These are phyloP conservation scores for Canis aureus DNA, from an alignment of 2,113 vertebrate species.

Conservation along the genomic window DNA sequence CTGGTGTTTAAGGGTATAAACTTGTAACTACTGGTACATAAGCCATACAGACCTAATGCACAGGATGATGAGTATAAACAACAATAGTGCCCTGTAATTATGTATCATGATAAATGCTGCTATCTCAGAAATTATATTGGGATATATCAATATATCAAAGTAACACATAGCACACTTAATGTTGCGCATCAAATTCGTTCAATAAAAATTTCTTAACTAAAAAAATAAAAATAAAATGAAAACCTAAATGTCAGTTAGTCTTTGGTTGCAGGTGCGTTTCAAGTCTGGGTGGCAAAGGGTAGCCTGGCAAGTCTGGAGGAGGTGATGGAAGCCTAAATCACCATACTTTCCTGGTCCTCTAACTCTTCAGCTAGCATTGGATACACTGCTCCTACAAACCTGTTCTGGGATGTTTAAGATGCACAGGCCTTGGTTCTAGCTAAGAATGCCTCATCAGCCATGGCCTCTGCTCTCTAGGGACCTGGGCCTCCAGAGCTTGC, in stretches of 20 bases:
- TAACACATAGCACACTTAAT: neutral
- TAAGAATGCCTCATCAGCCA: neutral
- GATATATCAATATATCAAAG: neutral
- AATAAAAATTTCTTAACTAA: neutral
- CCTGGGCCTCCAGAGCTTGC: neutral
- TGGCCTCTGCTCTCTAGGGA: neutral
- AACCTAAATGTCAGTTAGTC: too few species aligned
- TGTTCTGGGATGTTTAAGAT: neutral
- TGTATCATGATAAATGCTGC: neutral
- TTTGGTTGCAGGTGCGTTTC: too few species aligned
- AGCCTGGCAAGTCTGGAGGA: neutral
- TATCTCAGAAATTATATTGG: neutral
- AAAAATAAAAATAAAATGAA: neutral
- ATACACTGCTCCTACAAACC: neutral
- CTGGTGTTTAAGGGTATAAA: neutral
- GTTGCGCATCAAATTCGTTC: neutral
- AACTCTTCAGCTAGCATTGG: neutral
- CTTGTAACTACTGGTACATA: neutral
- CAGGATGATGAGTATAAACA: neutral
- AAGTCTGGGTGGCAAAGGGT: too few species aligned
- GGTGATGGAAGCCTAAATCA: neutral
- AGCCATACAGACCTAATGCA: neutral
- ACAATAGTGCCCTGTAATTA: neutral
- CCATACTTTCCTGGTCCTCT: neutral
- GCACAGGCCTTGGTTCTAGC: neutral